Conservation (phyloP, 2,888 invertebrate genomes). For the Tenthredo scrophulariae region DNA sequence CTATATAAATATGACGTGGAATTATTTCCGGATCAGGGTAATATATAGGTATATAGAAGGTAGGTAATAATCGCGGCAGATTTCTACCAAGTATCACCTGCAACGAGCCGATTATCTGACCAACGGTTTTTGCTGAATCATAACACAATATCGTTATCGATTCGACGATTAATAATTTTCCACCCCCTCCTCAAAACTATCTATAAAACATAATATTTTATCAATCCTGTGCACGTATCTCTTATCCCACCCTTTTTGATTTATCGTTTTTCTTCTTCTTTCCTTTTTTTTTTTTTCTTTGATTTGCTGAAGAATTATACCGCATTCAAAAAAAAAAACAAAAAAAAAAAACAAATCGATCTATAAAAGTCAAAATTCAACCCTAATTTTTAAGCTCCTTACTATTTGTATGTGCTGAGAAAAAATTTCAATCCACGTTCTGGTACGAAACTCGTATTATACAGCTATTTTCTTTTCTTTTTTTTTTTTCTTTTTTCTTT, state of each 20-base stretch:
- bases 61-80: conserved; percentile 42
- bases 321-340: neutral
- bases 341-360: neutral
- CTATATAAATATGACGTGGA: neutral
- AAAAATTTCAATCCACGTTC: neutral
- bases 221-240: neutral
- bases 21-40: neutral
- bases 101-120: conserved; percentile 9
- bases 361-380: neutral
- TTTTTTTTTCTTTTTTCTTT: too few species aligned
- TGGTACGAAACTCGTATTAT: neutral
- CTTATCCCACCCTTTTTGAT: neutral
- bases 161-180: neutral
- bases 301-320: too few species aligned
- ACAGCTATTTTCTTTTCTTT: too few species aligned
- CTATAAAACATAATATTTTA: neutral
- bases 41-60: neutral
- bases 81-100: conserved; percentile 50
- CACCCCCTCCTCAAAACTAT: neutral
- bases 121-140: neutral
- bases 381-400: neutral
- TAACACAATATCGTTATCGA: neutral
- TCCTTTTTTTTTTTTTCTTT: too few species aligned
- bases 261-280: too few species aligned
- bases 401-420: neutral